Base-by-base conservation (phyloP, 2,113 vertebrate genomes). In the Notiomystis cincta region DNA sequence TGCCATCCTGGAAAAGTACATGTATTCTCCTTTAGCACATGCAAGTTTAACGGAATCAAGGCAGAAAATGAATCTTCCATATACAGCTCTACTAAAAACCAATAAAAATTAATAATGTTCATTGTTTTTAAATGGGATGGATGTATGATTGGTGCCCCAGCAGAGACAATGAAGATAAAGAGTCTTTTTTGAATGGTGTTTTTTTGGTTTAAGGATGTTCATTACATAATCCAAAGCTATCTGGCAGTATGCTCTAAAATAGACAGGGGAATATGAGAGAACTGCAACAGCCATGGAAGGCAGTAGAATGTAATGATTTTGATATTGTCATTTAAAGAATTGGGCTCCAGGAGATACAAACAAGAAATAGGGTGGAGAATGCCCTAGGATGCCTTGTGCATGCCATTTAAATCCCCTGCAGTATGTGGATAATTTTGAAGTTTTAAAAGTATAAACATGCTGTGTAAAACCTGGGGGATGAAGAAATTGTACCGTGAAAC, bases 1-100 rank as follows among this genome's bases (percentile, higher is more conserved):
- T 95, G 70, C 90, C 83, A 60, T 90, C 82, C 94, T 96, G 70
- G 71, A 71, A 93, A 94, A 6, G 64, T 87, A 84, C 80, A 60
- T 94, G 95, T 94, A 90, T 93, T 95, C 80, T 96, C 48, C 79
- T 97, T 96, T 97, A 97, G 91, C 78, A 89, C n/a, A 69, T 25
- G 40, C 50, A 87, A 88, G 87, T 95, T 94, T 90, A 96, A 97
- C 95, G 89, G 93, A 96, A 96, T 92, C 70, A 87, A 91, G 95
- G 96, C 94, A 94, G 88, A 97, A 97, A 98, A 97, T 92, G 42
- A 94, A 72, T 91, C 70, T 92, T 92, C 56, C 77, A 45, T 45
- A 94, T 47, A 80, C 48, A 88, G 25, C 60, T 95, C 44, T 79
- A 78, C 58, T 96, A 82, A 95, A 96, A 71, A 3, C 65, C 65